These are phyloP conservation scores for Leucoma salicis DNA, from an alignment of 2,888 invertebrate genomes.

Conservation along the genomic window DNA sequence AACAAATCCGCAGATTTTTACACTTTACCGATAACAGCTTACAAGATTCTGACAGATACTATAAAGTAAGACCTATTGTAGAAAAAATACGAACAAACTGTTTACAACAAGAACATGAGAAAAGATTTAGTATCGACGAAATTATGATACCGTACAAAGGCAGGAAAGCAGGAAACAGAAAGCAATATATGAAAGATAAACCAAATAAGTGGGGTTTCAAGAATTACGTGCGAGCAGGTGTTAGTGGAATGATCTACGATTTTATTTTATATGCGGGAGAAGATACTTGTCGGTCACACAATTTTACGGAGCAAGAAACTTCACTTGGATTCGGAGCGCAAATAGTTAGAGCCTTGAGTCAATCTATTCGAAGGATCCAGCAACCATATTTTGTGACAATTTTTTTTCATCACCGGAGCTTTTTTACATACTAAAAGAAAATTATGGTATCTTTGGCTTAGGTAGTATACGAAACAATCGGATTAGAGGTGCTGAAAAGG, in stretches of 20 bases:
- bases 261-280: slow-evolving; percentile 24
- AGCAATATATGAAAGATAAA: slow-evolving; percentile 42
- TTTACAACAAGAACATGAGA: slow-evolving; percentile 27
- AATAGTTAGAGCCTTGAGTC: slow-evolving; percentile 1
- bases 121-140: slow-evolving; percentile 40
- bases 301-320: slow-evolving; percentile 6
- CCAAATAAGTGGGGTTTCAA: slow-evolving; percentile 48
- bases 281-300: slow-evolving; percentile 7
- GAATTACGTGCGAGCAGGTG: slow-evolving; percentile 38
- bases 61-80: slow-evolving; percentile 16
- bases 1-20: slow-evolving; percentile 29
- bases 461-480: slow-evolving; percentile 28
- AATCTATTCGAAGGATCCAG: slow-evolving; percentile 7
- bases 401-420: slow-evolving; percentile 21
- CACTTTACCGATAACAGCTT: slow-evolving; percentile 36
- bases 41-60: slow-evolving; percentile 13
- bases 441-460: slow-evolving; percentile 30
- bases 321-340: slow-evolving; percentile 18
- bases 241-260: slow-evolving; percentile 45
- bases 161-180: slow-evolving; percentile 35
- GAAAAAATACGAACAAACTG: slow-evolving; percentile 33
- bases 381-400: slow-evolving; percentile 12
- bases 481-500: slow-evolving; percentile 19
- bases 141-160: slow-evolving; percentile 51
- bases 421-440: slow-evolving; percentile 18